These are phyloP conservation scores for Pseudomyrmex concolor DNA, from an alignment of 1,140 invertebrate genomes.

Conservation along the genomic window DNA sequence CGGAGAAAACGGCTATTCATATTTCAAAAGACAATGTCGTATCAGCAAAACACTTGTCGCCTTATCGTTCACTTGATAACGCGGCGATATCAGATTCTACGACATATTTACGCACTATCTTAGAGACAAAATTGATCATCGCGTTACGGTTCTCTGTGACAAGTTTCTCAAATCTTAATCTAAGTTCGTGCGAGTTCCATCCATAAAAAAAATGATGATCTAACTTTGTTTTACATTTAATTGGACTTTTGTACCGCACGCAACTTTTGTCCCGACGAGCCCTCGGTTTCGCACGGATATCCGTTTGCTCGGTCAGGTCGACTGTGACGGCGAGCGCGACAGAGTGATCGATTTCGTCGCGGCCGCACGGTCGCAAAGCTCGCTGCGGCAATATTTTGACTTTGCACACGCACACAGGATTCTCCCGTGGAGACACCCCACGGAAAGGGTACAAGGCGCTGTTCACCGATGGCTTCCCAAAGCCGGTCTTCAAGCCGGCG, in stretches of 20 bases:
- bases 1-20: too few species aligned
- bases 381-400: conserved; percentile 27
- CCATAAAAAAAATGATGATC: too few species aligned
- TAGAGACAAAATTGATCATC: too few species aligned
- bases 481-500: conserved; percentile 63
- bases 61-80: too few species aligned
- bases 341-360: conserved; percentile 28
- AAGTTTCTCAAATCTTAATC: too few species aligned
- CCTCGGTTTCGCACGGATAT: conserved; percentile 16
- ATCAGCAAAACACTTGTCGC: too few species aligned
- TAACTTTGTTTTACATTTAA: too few species aligned
- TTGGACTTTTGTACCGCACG: too few species aligned
- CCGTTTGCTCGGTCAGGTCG: conserved; percentile 22
- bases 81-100: too few species aligned
- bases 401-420: not conserved
- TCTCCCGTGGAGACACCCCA: not conserved
- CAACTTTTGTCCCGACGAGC: not conserved
- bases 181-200: not conserved
- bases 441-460: not conserved
- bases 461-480: conserved; percentile 20
- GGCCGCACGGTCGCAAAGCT: not conserved
- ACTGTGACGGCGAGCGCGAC: conserved; percentile 11
- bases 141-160: too few species aligned
- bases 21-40: too few species aligned
- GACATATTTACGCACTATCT: too few species aligned